Conservation (phyloP, 2,113 vertebrate genomes). For the Pelecanoides urinatrix region DNA sequence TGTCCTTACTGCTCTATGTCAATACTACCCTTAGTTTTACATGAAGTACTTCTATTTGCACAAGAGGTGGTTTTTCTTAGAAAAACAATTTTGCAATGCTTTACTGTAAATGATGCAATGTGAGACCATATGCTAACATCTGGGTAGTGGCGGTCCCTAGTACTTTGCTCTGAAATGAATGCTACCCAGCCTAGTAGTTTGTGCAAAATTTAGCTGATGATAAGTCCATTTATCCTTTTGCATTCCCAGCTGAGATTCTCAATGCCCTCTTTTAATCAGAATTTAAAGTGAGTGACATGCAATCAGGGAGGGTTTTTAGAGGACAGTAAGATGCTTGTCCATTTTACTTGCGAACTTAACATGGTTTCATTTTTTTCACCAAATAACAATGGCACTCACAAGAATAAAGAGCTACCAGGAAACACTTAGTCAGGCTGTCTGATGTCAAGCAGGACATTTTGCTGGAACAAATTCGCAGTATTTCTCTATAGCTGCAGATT, state of each 20-base stretch:
- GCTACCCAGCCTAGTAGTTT: not conserved
- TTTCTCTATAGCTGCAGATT: constrained; percentile 20
- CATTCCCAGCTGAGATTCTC: constrained; percentile 3
- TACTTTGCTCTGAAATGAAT: not conserved
- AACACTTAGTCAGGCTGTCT: not conserved
- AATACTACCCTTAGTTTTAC: not conserved
- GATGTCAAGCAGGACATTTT: not conserved
- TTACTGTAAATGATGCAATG: not conserved
- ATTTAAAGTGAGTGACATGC: constrained; percentile 24
- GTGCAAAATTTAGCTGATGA: constrained; percentile 2
- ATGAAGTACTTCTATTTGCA: not conserved
- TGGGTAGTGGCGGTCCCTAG: not conserved
- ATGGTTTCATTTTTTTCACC: not conserved
- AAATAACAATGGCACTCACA: not conserved
- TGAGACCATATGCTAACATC: not conserved
- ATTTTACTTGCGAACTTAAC: not conserved
- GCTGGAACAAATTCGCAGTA: not conserved
- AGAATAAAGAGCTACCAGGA: not conserved
- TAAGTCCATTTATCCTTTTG: constrained; percentile 38
- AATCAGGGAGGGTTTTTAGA: constrained; percentile 47
- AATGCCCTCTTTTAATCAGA: constrained; percentile 36
- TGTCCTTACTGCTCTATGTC: not conserved
- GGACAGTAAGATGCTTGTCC: not conserved
- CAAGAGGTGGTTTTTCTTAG: not conserved
- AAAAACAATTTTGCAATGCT: not conserved